Evolutionary conservation across 2,797 vertebrate species (phyloP), one percentile per base, ranked within the genome.

Genomic region (Sebastes miniatus): DNA sequence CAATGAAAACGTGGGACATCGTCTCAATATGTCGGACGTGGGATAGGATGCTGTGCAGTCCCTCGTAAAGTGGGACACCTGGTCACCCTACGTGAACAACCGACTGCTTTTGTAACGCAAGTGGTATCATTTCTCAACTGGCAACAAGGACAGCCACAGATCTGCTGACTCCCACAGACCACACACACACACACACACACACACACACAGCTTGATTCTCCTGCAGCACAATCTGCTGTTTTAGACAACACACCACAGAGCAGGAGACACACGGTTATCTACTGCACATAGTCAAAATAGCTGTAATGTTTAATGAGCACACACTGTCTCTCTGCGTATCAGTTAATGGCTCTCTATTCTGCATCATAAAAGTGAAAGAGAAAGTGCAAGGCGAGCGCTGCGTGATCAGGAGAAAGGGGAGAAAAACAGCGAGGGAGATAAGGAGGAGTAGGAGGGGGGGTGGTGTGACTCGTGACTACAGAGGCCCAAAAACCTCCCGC

Each of bases 391-490:
- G 50, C 22, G 3, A 85, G 68, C 25, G 29, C 78, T 47, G 43
- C 43, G 0, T 86, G 86, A 92, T 91, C 87, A 83, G 84, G n/a
- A 73, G 69, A 74, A 76, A 83, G 63, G 67, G 47, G 57, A 71
- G 69, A 73, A 61, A 64, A 18, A 73, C 56, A 77, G 27, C 2
- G 12, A 34, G 58, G 31, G 65, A 82, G 88, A 88, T 89, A 91
- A 76, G 75, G 20, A 79, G 73, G 22, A 18, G 43, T 18, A 2
- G 36, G 34, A 5, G 31, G 32, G 59, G 27, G 47, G 27, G 13
- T 27, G 67, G 62, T 16, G 13, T 52, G 76, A 90, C 87, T 81
- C 24, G 56, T 80, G 81, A 84, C 67, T 67, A 81, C 22, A 85
- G 77, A 78, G 16, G 69, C 71, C 57, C 34, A 36, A 83, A 63